phyloP scores from a whole-genome alignment of 2,113 vertebrate species.

The Redunca redunca region DNA sequence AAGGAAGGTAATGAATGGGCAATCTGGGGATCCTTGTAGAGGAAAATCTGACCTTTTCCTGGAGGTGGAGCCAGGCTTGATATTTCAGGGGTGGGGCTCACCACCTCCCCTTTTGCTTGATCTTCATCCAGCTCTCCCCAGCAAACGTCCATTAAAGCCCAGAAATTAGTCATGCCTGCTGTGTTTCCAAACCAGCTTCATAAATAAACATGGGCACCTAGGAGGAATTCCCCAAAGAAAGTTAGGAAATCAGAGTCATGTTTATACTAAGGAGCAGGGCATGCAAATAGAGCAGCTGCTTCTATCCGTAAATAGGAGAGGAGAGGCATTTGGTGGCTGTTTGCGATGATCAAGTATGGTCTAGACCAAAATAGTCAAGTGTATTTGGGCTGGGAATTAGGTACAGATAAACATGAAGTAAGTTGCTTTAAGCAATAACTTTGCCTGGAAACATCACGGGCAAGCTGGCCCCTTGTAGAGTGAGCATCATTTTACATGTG shows the following conservation, averaged over 20 bases:
- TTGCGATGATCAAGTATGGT: neutral
- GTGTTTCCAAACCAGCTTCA: constrained; percentile 49
- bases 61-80: neutral
- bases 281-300: constrained; percentile 67
- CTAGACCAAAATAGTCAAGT: constrained; percentile 4
- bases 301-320: neutral
- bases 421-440: neutral
- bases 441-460: neutral
- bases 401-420: neutral
- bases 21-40: neutral
- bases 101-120: neutral
- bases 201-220: constrained; percentile 72
- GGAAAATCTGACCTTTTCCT: neutral
- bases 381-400: neutral
- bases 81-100: neutral
- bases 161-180: neutral
- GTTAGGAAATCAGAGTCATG: constrained; percentile 37
- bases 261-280: constrained; percentile 51
- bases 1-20: neutral
- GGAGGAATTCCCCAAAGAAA: constrained; percentile 73
- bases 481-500: neutral
- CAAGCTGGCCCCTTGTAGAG: neutral
- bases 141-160: neutral
- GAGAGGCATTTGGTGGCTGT: constrained; percentile 31
- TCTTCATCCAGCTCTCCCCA: neutral